Base-by-base conservation (phyloP, 1,140 invertebrate species). In the Hycleus phaleratus region DNA sequence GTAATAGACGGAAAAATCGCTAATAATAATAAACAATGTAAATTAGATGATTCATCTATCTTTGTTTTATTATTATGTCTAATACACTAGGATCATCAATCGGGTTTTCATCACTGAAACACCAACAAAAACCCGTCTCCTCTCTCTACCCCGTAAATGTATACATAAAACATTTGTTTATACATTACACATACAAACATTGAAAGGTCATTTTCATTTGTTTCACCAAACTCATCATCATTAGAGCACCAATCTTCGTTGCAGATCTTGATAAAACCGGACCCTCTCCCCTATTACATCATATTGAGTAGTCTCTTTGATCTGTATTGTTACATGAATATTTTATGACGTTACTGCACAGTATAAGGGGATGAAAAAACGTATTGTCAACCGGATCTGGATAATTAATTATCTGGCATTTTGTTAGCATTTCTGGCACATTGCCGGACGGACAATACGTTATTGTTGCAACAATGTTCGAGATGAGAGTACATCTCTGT, bases 181-280 rank as follows among this genome's bases (percentile, higher is more conserved):
- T 32, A 32, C 32, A 32, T 32, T 32, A 32, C 32, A 45, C 38
- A 32, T 26, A 43, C 49, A 53, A 42, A 53, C 51, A 53, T 53
- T 53, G 43, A 53, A 53, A 53, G 51, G 51, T 53, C 51, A 45
- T 53, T 53, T 53, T 53, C 51, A 53, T 53, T 53, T 53, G 51
- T 53, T 53, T 53, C 46, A 53, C 46, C 42, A 42, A 42, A 42
- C 51, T 26, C 42, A 53, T 45, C 46, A 45, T 46, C 51, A 53
- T 53, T 52, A 53, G 44, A 53, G 46, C 44, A 32, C 42, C 51
- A 18, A 53, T 53, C 51, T 53, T 45, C 51, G 42, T 9, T 32
- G 46, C n/a, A 24, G 51, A 53, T 53, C 51, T 53, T 49, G 39
- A 49, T 49, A 38, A 38, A 47, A 25, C 32, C 7, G 32, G 32